These are phyloP conservation scores for Malacoctenus gilli DNA, from an alignment of 2,797 vertebrate genomes.

Conservation along the genomic window DNA sequence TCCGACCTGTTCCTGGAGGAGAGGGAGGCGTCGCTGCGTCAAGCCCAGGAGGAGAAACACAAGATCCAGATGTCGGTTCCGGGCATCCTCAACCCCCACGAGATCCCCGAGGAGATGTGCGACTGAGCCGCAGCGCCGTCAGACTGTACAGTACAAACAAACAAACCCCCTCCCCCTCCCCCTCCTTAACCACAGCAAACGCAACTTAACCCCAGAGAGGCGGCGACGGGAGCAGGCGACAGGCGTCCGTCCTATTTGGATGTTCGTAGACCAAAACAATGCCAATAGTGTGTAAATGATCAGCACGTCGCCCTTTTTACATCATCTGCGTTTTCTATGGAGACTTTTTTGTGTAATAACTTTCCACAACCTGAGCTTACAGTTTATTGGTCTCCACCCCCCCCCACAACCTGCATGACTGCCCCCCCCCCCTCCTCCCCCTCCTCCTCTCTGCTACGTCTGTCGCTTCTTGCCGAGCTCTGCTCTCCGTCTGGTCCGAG, in stretches of 20 bases:
- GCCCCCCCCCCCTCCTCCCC: too few species aligned
- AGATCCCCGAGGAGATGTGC: slow-evolving; percentile 99
- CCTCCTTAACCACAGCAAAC: slow-evolving; percentile 56
- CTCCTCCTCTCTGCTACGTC: neutral
- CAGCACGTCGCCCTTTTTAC: slow-evolving; percentile 94
- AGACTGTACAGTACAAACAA: slow-evolving; percentile 65
- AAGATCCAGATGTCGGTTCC: slow-evolving; percentile 98
- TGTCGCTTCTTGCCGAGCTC: too few species aligned
- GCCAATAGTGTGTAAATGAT: slow-evolving; percentile 96
- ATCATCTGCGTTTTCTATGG: slow-evolving; percentile 96
- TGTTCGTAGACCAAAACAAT: slow-evolving; percentile 97
- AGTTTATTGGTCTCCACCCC: slow-evolving; percentile 84
- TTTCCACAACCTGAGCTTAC: slow-evolving; percentile 87
- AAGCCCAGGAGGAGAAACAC: slow-evolving; percentile 98
- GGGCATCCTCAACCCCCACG: slow-evolving; percentile 97
- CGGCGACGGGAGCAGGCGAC: slow-evolving; percentile 55
- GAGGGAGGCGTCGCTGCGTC: slow-evolving; percentile 93
- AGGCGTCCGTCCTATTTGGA: slow-evolving; percentile 82
- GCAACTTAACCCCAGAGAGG: slow-evolving; percentile 73
- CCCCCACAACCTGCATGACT: slow-evolving; percentile 91
- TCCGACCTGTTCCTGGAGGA: slow-evolving; percentile 96
- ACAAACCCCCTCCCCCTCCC: slow-evolving; percentile 35
- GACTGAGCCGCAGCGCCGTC: slow-evolving; percentile 84
- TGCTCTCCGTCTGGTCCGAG: too few species aligned
- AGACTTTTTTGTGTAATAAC: slow-evolving; percentile 94